Percentiles rank a stretch among this genome's conserved stretches.
Evolutionary conservation across 1,140 invertebrate species (phyloP).

Genomic region (Heliconius congener): DNA sequence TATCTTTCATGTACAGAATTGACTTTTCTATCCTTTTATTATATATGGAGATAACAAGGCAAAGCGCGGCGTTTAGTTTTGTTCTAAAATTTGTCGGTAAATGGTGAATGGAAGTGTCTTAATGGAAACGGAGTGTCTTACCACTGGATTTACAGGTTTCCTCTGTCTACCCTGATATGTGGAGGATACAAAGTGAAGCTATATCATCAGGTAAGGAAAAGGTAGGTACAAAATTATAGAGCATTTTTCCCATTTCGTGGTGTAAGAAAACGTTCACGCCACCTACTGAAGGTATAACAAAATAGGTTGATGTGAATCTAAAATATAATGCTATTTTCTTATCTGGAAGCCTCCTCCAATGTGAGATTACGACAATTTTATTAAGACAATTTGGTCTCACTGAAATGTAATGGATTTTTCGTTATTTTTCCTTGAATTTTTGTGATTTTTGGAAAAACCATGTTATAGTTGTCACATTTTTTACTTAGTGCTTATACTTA

Average conservation of each 20-base stretch:
- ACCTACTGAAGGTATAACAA: not conserved
- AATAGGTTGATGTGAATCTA: conserved; percentile 12
- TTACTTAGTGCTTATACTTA: too few species aligned
- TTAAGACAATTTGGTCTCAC: conserved; percentile 3
- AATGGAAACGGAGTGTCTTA: not conserved
- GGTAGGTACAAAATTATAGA: not conserved
- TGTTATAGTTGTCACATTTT: too few species aligned
- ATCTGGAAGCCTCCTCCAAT: not conserved
- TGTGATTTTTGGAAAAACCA: not conserved
- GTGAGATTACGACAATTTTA: conserved; percentile 13
- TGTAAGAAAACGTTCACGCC: conserved; percentile 4
- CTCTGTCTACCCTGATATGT: too few species aligned
- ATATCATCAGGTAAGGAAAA: too few species aligned
- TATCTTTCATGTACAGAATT: too few species aligned
- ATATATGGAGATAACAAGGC: too few species aligned
- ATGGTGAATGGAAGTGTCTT: not conserved
- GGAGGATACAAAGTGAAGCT: too few species aligned
- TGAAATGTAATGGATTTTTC: not conserved
- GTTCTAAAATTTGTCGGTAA: too few species aligned
- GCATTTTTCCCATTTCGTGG: not conserved
- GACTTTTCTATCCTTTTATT: too few species aligned
- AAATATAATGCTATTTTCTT: conserved; percentile 19
- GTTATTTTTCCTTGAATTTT: not conserved
- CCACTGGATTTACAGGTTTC: too few species aligned
- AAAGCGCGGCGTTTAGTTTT: too few species aligned